phyloP scores from a whole-genome alignment of 2,888 invertebrate genomes.

The Clitarchus hookeri region DNA sequence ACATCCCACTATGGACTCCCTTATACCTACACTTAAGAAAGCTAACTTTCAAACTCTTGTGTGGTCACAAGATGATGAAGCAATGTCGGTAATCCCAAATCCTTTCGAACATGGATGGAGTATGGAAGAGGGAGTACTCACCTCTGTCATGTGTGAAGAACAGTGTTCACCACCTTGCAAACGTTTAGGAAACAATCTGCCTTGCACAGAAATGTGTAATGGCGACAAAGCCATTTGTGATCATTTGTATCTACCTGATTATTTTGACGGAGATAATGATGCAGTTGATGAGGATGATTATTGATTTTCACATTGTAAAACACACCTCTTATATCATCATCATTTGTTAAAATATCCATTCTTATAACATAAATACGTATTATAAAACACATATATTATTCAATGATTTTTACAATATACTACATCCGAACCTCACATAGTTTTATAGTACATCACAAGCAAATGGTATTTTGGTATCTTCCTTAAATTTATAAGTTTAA shows the following conservation, averaged over 20 bases:
- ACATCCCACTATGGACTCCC: constrained; percentile 23
- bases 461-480: neutral
- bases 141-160: constrained; percentile 20
- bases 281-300: neutral
- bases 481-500: neutral
- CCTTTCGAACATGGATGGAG: constrained; percentile 2
- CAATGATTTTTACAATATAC: neutral
- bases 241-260: neutral
- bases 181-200: constrained; percentile 21
- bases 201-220: constrained; percentile 26
- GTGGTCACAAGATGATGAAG: constrained; percentile 19
- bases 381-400: neutral
- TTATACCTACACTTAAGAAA: constrained; percentile 23
- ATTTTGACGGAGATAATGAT: constrained; percentile 6
- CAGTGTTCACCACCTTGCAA: constrained; percentile 17
- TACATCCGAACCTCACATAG: neutral
- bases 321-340: neutral
- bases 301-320: neutral
- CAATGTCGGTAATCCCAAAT: neutral
- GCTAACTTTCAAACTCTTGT: constrained; percentile 19
- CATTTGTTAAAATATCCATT: neutral
- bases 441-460: neutral
- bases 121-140: constrained; percentile 17
- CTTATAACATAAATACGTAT: neutral
- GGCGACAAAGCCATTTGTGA: neutral